Base-by-base conservation (phyloP, 1,140 invertebrate species). In the Andricus grossulariae region DNA sequence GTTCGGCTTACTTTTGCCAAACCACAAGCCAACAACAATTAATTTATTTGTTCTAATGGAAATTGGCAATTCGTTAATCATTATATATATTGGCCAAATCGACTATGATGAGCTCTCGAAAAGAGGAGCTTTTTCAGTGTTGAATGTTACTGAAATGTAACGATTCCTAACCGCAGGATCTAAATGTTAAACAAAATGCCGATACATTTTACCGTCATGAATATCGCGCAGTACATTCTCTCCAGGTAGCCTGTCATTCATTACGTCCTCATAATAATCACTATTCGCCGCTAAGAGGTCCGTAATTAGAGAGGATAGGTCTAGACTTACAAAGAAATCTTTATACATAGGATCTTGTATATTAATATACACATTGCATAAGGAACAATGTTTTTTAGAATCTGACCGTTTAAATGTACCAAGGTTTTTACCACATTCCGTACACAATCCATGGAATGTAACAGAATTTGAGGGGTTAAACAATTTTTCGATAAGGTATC, bases 91-190 rank as follows among this genome's bases (percentile, higher is more conserved):
- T 11, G 75, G 60, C 72, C 72, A 74, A 49, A 77, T 57, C 1
- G 50, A 72, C n/a, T 54, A 57, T 0, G 18, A n/a, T 2, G 75
- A 55, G 15, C 25, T 51, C 57, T 77, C 71, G 39, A 80, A 80
- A 13, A 80, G 12, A 57, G 74, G 75, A 2, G 79, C 57, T 11
- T 77, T 71, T 66, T 83, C 81, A 16, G 76, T 71, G 73, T 83
- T 83, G 52, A 83, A 82, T 55, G 32, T 73, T 39, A 82, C 15
- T 54, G 32, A 16, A 1, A 57, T 25, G 8, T 70, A 49, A 50
- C 10, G 11, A 54, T 71, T 4, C 15, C 51, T 51, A 54, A 16
- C 50, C 32, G 45, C 21, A 13, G 71, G 45, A 19, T 73, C 71
- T 32, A 75, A 73, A n/a, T 71, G 50, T 50, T 54, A 71, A 12